phyloP scores from a whole-genome alignment of 2,888 invertebrate species.

The Pseudolycoriella hygida region DNA sequence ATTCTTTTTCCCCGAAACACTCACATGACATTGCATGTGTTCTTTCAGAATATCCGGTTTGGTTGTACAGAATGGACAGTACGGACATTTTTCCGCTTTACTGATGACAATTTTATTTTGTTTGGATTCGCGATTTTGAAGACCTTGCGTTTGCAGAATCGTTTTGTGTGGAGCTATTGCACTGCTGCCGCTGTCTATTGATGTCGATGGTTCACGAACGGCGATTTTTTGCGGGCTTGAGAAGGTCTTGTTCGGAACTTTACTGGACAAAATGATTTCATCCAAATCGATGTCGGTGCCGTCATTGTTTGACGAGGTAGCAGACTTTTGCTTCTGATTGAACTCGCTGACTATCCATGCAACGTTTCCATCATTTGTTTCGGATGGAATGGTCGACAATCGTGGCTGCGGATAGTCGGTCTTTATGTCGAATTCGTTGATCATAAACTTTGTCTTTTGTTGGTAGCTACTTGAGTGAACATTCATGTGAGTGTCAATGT shows the following conservation, averaged over 20 bases:
- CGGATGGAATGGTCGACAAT: slow-evolving; percentile 26
- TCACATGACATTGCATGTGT: slow-evolving; percentile 56
- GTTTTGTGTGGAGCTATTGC: neutral
- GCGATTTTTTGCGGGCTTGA: slow-evolving; percentile 10
- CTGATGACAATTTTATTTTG: too few relatives aligned
- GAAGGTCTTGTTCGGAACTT: slow-evolving; percentile 23
- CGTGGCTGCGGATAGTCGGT: slow-evolving; percentile 45
- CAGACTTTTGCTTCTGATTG: neutral
- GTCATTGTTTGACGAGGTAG: neutral
- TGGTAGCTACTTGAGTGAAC: slow-evolving; percentile 68
- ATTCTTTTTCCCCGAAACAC: slow-evolving; percentile 37
- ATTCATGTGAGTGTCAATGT: slow-evolving; percentile 46
- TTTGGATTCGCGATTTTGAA: neutral
- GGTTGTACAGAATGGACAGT: slow-evolving; percentile 65
- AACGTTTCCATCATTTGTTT: neutral
- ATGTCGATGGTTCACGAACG: neutral
- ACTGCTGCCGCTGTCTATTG: neutral
- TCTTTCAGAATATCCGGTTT: slow-evolving; percentile 54
- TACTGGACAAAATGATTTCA: slow-evolving; percentile 8
- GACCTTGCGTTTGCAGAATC: neutral
- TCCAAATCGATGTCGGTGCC: slow-evolving; percentile 12
- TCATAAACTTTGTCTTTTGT: slow-evolving; percentile 51
- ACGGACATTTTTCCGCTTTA: slow-evolving; percentile 34
- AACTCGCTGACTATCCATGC: neutral
- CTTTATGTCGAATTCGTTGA: slow-evolving; percentile 44